phyloP scores from a whole-genome alignment of 1,140 invertebrate genomes.

The Polyergus mexicanus region DNA sequence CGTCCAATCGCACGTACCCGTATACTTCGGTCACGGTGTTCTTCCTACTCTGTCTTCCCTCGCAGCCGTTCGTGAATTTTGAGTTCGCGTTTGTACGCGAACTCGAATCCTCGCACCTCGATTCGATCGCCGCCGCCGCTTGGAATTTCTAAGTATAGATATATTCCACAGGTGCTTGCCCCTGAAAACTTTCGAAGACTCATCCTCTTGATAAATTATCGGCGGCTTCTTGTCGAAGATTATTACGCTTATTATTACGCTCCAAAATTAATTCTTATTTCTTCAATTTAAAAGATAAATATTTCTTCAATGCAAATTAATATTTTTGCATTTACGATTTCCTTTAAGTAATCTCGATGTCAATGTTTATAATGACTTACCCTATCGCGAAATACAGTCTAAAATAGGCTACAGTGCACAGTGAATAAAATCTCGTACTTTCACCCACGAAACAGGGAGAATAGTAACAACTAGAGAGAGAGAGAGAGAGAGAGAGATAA shows the following conservation, averaged over 20 bases:
- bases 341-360: neutral
- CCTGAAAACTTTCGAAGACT: constrained; percentile 10
- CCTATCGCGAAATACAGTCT: neutral
- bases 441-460: no score
- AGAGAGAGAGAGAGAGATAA: neutral
- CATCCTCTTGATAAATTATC: constrained; percentile 25
- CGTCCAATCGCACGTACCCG: constrained; percentile 71
- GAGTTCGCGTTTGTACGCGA: neutral
- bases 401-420: neutral
- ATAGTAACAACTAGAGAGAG: no score
- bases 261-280: no score
- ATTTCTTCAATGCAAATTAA: no score
- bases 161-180: constrained; percentile 57
- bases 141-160: constrained; percentile 16
- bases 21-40: constrained; percentile 64
- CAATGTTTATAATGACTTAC: neutral
- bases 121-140: neutral
- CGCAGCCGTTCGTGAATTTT: constrained; percentile 42
- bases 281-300: no score
- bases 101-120: constrained; percentile 30
- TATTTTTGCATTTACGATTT: neutral
- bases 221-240: neutral
- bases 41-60: constrained; percentile 16
- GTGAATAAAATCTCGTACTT: neutral
- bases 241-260: no score